Conservation (phyloP, 2,113 vertebrate genomes). For the Ailurus styani region DNA sequence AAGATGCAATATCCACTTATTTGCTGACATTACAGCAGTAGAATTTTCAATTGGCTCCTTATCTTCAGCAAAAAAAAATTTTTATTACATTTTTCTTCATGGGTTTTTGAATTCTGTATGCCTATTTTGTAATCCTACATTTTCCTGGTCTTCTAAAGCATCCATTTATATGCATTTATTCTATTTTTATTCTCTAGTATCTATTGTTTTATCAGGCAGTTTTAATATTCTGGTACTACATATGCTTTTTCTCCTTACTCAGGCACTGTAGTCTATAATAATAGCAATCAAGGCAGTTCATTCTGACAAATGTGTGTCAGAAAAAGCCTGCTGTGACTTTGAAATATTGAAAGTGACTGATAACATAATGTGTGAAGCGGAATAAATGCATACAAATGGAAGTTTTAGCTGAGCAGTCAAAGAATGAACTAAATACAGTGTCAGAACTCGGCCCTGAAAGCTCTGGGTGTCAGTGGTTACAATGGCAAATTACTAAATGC, state of each 20-base stretch:
- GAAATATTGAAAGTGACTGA: constrained; percentile 85
- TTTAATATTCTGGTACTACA: constrained; percentile 73
- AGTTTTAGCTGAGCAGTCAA: constrained; percentile 80
- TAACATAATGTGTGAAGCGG: constrained; percentile 83
- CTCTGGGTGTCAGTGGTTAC: constrained; percentile 62
- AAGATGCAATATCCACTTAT: neutral
- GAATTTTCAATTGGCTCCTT: constrained; percentile 38
- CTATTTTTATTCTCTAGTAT: constrained; percentile 67
- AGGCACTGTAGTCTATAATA: constrained; percentile 77
- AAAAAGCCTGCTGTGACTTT: constrained; percentile 82
- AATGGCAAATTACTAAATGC: constrained; percentile 77
- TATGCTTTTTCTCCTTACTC: constrained; percentile 70
- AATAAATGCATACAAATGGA: constrained; percentile 86
- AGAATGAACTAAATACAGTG: constrained; percentile 79
- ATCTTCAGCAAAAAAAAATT: neutral
- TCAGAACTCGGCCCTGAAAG: constrained; percentile 68
- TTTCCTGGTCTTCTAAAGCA: constrained; percentile 40
- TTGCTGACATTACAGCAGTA: neutral
- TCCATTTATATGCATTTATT: constrained; percentile 65
- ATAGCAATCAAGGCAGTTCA: constrained; percentile 81
- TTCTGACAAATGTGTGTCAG: constrained; percentile 82
- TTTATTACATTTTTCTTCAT: constrained; percentile 12
- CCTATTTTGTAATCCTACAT: constrained; percentile 55
- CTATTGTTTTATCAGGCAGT: constrained; percentile 75
- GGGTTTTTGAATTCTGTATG: constrained; percentile 38